Base-by-base conservation (phyloP, 1,140 invertebrate genomes). In the Ceratina japonica region DNA sequence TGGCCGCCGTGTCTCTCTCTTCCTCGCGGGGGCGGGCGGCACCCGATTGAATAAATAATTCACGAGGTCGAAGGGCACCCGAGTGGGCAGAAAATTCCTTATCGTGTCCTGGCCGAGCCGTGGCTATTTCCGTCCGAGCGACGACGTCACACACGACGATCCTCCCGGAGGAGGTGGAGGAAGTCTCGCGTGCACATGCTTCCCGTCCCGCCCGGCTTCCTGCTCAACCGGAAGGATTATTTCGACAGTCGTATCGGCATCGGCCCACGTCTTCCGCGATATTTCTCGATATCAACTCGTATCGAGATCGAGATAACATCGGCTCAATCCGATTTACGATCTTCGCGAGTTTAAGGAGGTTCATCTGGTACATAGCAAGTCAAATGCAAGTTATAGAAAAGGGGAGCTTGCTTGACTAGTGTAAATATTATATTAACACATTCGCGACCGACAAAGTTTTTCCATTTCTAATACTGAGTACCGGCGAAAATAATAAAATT, bases 1-100 rank as follows among this genome's bases (percentile, higher is more conserved):
- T 75, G 78, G 73, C 63, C 59, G 22, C 15, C 37, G 24, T 61
- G 16, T 69, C 10, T 51, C 22, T 68, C 49, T 69, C 27, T 27
- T 24, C 37, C 10, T 44, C 37, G 37, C 10, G 37, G 49, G 12
- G 44, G 22, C n/a, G 62, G 10, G 8, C n/a, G n/a, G n/a, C n/a
- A n/a, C n/a, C n/a, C 76, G n/a, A 82, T 80, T 56, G 22, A 80
- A 74, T 82, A 82, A 75, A 75, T 80, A 82, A 82, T 82, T 82
- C 71, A 80, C 68, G 31, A 22, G 58, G 51, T 59, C 58, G 77
- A 54, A 75, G 52, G 51, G 68, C 12, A 15, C 13, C 27, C 3
- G 15, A n/a, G 20, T n/a, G n/a, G 51, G 18, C 12, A 15, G 13
- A 16, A 16, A 16, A 49, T 31, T 62, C 44, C 44, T 63, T 52